Percentiles rank a stretch among this genome's conserved stretches.
Evolutionary conservation across 2,113 vertebrate genomes (phyloP).

Genomic region (Xiphorhynchus elegans): DNA sequence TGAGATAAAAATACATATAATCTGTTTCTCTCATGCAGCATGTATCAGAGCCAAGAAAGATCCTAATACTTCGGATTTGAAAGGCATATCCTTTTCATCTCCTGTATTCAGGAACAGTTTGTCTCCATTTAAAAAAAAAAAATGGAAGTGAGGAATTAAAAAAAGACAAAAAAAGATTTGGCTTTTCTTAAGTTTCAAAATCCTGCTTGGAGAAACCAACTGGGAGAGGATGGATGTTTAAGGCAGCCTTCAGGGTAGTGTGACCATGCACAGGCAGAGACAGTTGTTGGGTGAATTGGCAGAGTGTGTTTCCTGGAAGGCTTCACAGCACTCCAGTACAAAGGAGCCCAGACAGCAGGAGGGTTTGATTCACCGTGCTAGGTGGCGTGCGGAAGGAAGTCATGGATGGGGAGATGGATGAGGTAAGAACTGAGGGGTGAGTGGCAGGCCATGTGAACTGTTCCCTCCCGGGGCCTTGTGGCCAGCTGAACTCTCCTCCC

Average conservation of each 20-base stretch:
- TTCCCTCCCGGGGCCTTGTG: background rate
- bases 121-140: background rate
- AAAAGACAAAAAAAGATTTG: background rate
- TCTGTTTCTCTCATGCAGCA: background rate
- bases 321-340: background rate
- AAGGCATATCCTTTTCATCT: background rate
- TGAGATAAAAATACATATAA: background rate
- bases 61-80: background rate
- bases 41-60: background rate
- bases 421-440: background rate
- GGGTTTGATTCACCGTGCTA: background rate
- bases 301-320: background rate
- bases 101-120: background rate
- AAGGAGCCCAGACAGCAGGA: background rate
- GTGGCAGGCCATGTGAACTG: background rate
- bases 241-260: background rate
- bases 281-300: background rate
- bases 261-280: background rate
- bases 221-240: background rate
- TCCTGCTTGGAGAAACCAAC: background rate
- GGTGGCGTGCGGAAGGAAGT: background rate
- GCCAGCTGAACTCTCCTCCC: background rate
- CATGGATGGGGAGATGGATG: background rate
- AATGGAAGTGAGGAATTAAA: background rate
- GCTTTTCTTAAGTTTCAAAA: background rate